These are phyloP conservation scores for Nothobranchius kuhntae DNA, from an alignment of 2,113 vertebrate genomes.

Conservation along the genomic window DNA sequence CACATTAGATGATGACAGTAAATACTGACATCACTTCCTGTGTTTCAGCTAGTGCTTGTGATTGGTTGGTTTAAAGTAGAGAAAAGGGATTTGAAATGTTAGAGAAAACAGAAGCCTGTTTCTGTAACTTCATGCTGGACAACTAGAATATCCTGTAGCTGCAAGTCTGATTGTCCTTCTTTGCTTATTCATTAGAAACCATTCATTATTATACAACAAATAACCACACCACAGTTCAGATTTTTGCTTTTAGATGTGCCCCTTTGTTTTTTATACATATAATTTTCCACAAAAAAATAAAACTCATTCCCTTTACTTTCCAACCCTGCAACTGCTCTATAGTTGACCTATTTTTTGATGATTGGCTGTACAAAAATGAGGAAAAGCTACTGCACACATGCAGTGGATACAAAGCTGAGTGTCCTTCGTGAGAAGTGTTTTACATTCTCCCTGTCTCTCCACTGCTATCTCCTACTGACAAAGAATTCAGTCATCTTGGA, in stretches of 20 bases:
- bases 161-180: conserved; percentile 16
- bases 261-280: too few relatives aligned
- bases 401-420: conserved; percentile 40
- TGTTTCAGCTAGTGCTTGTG: neutral
- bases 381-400: conserved; percentile 2
- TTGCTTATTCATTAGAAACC: neutral
- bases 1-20: conserved; percentile 19
- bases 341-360: conserved; percentile 7
- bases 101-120: conserved; percentile 6
- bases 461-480: conserved; percentile 45
- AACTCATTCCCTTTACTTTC: neutral
- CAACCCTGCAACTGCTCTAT: neutral
- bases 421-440: conserved; percentile 50
- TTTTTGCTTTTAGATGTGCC: neutral
- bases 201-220: too few relatives aligned
- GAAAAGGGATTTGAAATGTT: conserved; percentile 42
- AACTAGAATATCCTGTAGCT: neutral
- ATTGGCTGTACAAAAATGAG: conserved; percentile 7
- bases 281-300: too few relatives aligned
- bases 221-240: neutral
- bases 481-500: conserved; percentile 69
- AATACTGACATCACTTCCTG: conserved; percentile 48
- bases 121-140: conserved; percentile 1
- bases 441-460: conserved; percentile 61
- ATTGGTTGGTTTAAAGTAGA: conserved; percentile 43